A percentile compares a stretch with the other conserved stretches of the same genome.
phyloP scores from a whole-genome alignment of 2,888 invertebrate genomes.

The Ypsolopha sequella region DNA sequence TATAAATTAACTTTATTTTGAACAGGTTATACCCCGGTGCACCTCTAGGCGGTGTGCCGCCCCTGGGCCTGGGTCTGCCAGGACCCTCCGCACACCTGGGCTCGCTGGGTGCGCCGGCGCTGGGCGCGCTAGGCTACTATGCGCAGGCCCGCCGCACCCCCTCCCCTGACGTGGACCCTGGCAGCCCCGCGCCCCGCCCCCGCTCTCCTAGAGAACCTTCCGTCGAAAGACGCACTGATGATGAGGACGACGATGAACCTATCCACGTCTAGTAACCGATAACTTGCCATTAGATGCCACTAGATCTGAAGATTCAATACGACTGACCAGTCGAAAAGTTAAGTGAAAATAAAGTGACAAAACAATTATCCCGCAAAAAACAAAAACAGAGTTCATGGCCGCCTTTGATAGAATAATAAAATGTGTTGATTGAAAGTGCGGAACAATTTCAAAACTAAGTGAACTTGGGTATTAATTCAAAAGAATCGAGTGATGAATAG shows the following conservation, averaged over 20 bases:
- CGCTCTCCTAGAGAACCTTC: constrained; percentile 51
- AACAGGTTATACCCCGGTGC: constrained; percentile 73
- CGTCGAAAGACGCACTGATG: constrained; percentile 51
- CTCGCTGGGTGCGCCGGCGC: constrained; percentile 77
- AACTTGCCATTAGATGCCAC: background rate
- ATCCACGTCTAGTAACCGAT: constrained; percentile 67
- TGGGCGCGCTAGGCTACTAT: constrained; percentile 65
- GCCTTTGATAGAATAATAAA: too few relatives aligned
- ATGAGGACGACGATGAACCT: constrained; percentile 73
- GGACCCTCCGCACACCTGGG: constrained; percentile 78
- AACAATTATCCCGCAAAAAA: too few relatives aligned
- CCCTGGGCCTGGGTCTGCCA: constrained; percentile 72
- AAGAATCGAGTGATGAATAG: background rate
- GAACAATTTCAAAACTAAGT: background rate
- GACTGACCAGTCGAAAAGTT: background rate
- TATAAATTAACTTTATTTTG: background rate
- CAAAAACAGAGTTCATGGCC: too few relatives aligned
- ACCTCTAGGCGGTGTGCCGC: constrained; percentile 68
- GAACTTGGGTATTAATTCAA: background rate
- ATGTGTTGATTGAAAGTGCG: too few relatives aligned
- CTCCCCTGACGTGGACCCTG: constrained; percentile 71
- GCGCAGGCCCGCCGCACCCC: constrained; percentile 60
- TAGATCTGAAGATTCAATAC: background rate
- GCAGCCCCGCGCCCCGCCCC: constrained; percentile 67
- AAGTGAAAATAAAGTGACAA: background rate